Conservation (phyloP, 2,113 vertebrate genomes). For the Cyanoderma ruficeps region DNA sequence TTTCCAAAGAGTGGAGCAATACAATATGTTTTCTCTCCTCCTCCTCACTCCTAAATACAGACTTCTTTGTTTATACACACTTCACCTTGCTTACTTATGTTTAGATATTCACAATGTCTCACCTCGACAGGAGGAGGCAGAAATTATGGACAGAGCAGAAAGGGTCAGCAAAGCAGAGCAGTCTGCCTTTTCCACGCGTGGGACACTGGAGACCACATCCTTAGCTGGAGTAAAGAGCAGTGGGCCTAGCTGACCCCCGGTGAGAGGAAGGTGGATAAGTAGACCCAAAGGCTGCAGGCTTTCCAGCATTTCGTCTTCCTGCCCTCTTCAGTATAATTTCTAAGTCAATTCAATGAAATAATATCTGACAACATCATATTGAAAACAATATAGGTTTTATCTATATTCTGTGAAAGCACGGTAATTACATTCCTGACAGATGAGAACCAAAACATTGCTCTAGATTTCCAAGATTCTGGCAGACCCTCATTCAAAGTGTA, state of each 20-base stretch:
- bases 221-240: neutral
- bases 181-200: accelerated
- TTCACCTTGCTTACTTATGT: conserved; percentile 55
- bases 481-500: neutral
- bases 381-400: neutral
- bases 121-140: neutral
- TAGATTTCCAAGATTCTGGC: neutral
- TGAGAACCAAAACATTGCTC: neutral
- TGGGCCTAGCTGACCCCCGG: neutral
- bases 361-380: neutral
- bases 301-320: neutral
- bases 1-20: conserved; percentile 80
- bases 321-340: neutral
- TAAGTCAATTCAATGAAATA: neutral
- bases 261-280: neutral
- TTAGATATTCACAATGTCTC: conserved; percentile 19
- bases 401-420: neutral
- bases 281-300: neutral
- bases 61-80: conserved; percentile 75
- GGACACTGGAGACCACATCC: neutral
- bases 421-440: neutral
- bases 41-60: conserved; percentile 70
- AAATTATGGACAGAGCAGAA: neutral
- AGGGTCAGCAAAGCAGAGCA: neutral
- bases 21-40: conserved; percentile 77